Evolutionary conservation across 1,140 invertebrate species (phyloP), one percentile per base, ranked within the genome.

Genomic region (Drosophila ambigua): DNA sequence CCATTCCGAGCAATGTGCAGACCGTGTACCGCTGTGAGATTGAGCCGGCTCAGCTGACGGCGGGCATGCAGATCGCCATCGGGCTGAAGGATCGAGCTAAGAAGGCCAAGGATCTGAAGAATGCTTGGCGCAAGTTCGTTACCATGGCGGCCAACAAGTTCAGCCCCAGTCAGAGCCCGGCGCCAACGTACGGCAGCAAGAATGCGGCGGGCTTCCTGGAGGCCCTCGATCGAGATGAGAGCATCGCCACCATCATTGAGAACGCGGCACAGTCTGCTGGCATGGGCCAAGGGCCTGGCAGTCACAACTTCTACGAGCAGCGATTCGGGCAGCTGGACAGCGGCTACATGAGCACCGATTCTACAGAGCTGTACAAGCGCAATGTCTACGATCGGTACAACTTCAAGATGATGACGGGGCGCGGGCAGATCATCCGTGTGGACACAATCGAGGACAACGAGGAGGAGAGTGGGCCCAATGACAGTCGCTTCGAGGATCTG

Each of bases 281-380:
- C 0, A 39, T 45, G 16, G 53, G 48, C 0, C 83, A 76, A 4
- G 35, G 35, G 13, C 79, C 79, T 0, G 85, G 72, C 2, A 85
- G 73, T 23, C 87, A 90, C 45, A 90, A 78, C 26, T 91, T 90
- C 44, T 91, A 91, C 15, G 90, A 90, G 67, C 90, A 91, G 67
- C 71, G 90, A 0, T 91, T 90, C 11, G 88, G 90, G 0, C 91
- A 92, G 44, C 43, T 90, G 54, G 95, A 95, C 87, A 96, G 95
- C 5, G 96, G 96, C 4, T 96, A 96, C 79, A 92, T 97, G 28
- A 97, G 96, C 80, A 95, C 95, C 23, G 95, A 96, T 72, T 96
- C 95, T 2, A 95, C 94, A 44, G 93, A 94, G 79, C 58, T 85
- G 23, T 80, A 91, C 54, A 91, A 91, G 23, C 81, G 91, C 5